Evolutionary conservation across 2,888 invertebrate genomes (phyloP).

Genomic region (Thymelicus sylvestris): DNA sequence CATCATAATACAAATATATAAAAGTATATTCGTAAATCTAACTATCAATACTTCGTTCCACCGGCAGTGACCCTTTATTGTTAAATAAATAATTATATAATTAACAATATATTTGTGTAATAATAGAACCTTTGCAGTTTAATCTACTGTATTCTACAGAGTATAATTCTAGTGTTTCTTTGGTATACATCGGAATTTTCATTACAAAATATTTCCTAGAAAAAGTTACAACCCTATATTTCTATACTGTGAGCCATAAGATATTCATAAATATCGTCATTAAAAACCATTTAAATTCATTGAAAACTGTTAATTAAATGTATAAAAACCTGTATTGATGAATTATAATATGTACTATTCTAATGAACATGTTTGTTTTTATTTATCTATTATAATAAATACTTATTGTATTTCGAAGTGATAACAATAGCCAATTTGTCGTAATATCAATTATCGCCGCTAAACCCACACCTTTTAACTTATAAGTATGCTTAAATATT

Average conservation of each 20-base stretch:
- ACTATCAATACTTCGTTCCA: constrained; percentile 50
- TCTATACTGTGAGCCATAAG: constrained; percentile 17
- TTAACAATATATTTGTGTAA: constrained; percentile 42
- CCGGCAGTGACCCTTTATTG: constrained; percentile 56
- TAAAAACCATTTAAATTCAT: constrained; percentile 23
- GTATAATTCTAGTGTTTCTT: constrained; percentile 52
- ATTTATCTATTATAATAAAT: constrained; percentile 17
- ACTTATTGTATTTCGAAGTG: constrained; percentile 31
- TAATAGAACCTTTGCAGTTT: constrained; percentile 40
- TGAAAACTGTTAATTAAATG: constrained; percentile 22
- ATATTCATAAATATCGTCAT: not conserved
- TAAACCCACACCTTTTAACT: not conserved
- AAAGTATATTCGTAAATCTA: constrained; percentile 42
- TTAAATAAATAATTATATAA: constrained; percentile 38
- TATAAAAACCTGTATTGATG: constrained; percentile 36
- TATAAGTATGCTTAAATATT: constrained; percentile 8
- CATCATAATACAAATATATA: constrained; percentile 49
- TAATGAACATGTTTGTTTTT: constrained; percentile 16
- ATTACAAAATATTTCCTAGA: constrained; percentile 44
- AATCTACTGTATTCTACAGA: constrained; percentile 40
- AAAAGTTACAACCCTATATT: constrained; percentile 28
- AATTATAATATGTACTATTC: constrained; percentile 19
- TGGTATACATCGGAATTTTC: constrained; percentile 66
- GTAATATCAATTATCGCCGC: constrained; percentile 1
- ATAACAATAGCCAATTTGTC: constrained; percentile 18